A percentile compares a stretch with the other conserved stretches of the same genome.
Conservation (phyloP, 2,888 invertebrate genomes). For the Ormyrus labotus region DNA sequence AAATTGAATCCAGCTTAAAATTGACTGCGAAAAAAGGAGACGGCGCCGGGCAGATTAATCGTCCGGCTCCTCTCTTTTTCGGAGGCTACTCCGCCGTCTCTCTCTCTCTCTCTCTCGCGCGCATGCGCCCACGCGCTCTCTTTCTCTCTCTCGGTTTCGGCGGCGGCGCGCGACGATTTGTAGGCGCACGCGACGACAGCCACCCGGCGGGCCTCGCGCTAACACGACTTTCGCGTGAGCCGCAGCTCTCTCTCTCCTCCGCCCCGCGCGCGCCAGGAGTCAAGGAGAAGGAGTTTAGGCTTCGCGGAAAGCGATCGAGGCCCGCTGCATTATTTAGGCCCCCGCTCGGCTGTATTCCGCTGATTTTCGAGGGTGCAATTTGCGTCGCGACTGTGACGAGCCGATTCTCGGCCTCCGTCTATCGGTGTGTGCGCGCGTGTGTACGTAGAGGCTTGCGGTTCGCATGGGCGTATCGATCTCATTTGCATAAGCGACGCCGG, state of each 20-base stretch:
- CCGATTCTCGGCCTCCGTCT: not conserved
- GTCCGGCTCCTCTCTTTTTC: too few species aligned
- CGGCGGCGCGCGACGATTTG: too few species aligned
- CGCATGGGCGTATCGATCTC: too few species aligned
- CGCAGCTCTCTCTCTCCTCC: not conserved
- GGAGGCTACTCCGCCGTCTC: too few species aligned
- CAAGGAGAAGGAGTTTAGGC: not conserved
- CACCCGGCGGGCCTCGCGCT: constrained; percentile 60
- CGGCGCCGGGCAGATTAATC: too few species aligned
- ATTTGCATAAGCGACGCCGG: not conserved
- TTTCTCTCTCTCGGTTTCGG: too few species aligned
- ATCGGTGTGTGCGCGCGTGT: not conserved
- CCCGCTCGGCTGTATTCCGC: not conserved
- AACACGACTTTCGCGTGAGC: constrained; percentile 73
- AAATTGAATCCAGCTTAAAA: too few species aligned
- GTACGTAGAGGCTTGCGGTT: not conserved
- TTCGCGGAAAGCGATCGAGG: constrained; percentile 37
- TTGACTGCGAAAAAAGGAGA: too few species aligned
- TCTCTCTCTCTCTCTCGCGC: too few species aligned
- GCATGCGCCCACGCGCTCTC: too few species aligned
- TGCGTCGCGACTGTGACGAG: not conserved
- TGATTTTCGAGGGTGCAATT: not conserved
- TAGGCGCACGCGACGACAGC: not conserved
- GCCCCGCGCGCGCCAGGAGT: too few species aligned
- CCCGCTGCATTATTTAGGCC: constrained; percentile 24